Evolutionary conservation across 1,140 invertebrate species (phyloP).

Genomic region (Pomacea maculata): DNA sequence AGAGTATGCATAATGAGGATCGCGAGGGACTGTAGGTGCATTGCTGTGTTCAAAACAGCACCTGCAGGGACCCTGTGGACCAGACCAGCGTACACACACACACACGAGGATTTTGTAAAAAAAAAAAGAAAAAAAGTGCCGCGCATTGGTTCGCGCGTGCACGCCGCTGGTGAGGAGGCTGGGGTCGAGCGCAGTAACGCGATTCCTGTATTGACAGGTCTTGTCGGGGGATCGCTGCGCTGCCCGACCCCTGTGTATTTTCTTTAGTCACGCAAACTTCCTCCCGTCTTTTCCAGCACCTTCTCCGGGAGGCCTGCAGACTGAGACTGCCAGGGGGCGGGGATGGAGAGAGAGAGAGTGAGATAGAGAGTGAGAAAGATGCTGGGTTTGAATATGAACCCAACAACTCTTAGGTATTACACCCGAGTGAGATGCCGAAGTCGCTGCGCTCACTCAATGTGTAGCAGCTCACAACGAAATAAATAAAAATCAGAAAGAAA

Average conservation of each 20-base stretch:
- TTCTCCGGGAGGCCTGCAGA: not conserved
- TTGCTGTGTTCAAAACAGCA: no score
- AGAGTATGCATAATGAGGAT: no score
- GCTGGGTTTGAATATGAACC: not conserved
- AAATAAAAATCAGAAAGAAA: no score
- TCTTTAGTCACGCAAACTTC: conserved; percentile 17
- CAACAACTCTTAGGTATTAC: not conserved
- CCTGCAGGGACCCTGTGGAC: no score
- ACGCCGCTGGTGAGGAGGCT: no score
- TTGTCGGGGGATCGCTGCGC: conserved; percentile 6
- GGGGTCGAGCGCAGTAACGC: not conserved
- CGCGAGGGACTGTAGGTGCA: no score
- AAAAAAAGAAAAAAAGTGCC: no score
- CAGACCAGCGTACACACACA: no score
- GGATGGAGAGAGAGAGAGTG: not conserved
- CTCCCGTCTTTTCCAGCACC: conserved; percentile 11
- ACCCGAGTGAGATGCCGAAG: not conserved
- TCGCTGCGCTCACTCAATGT: not conserved
- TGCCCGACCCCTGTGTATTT: conserved; percentile 19
- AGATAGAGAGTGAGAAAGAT: not conserved
- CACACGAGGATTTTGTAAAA: no score
- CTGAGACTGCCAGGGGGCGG: not conserved
- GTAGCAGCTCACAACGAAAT: not conserved
- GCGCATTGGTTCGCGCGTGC: no score
- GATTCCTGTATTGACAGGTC: conserved; percentile 18